Evolutionary conservation across 2,888 invertebrate species (phyloP).

Genomic region (Chloroclystis v-ata): DNA sequence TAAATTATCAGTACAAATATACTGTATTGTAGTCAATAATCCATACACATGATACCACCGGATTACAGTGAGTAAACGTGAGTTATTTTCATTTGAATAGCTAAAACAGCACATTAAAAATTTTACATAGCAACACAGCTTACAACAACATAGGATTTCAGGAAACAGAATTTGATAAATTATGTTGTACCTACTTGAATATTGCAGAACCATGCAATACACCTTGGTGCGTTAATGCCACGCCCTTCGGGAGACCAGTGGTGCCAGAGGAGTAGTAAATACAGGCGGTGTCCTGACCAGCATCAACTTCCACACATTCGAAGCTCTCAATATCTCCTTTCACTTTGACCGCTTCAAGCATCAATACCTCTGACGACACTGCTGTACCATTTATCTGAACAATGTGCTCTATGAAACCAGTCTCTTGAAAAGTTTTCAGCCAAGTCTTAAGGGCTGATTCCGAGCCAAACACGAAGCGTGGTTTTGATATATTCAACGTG

Average conservation of each 20-base stretch:
- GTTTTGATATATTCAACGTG: constrained; percentile 80
- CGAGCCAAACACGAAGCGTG: constrained; percentile 80
- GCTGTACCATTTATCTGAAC: constrained; percentile 38
- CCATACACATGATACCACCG: constrained; percentile 50
- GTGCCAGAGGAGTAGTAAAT: constrained; percentile 81
- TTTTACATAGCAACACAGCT: not conserved
- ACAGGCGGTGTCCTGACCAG: constrained; percentile 34
- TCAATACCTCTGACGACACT: constrained; percentile 18
- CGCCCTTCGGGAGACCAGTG: constrained; percentile 87
- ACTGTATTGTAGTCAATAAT: constrained; percentile 76
- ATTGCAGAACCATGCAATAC: constrained; percentile 40
- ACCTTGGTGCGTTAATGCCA: constrained; percentile 79
- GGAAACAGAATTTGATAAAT: no score
- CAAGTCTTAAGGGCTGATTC: constrained; percentile 35
- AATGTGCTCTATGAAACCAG: constrained; percentile 63
- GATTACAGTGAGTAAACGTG: constrained; percentile 19
- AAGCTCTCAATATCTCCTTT: constrained; percentile 24
- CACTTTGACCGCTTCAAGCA: constrained; percentile 20
- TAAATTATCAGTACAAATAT: constrained; percentile 67
- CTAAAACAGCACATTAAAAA: constrained; percentile 8
- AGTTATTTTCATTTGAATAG: constrained; percentile 9
- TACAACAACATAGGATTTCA: no score
- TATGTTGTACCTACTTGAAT: constrained; percentile 15
- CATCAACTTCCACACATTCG: constrained; percentile 28
- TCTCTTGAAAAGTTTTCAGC: constrained; percentile 28